A percentile compares a stretch with the other conserved stretches of the same genome.
Evolutionary conservation across 1,140 invertebrate species (phyloP).

Genomic region (Pseudomyrmex cubaensis): DNA sequence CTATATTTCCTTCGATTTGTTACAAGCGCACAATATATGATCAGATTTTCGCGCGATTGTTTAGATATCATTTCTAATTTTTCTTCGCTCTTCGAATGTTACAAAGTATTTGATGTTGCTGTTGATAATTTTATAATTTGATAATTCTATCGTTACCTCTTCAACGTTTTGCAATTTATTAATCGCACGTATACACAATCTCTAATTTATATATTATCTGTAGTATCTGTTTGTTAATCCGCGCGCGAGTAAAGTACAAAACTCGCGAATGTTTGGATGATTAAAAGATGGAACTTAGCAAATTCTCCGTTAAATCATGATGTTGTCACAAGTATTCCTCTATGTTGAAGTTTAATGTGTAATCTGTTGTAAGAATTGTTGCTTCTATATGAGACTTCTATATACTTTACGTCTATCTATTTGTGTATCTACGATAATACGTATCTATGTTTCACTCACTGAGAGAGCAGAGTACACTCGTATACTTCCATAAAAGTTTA

Average conservation of each 20-base stretch:
- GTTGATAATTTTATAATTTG: conserved; percentile 19
- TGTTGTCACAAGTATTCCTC: conserved; percentile 11
- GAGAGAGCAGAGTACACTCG: conserved; percentile 1
- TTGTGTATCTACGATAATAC: conserved; percentile 2
- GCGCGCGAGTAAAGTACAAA: neutral
- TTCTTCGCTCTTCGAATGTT: conserved; percentile 3
- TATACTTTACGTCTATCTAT: conserved; percentile 9
- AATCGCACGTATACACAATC: neutral
- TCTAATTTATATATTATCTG: conserved; percentile 17
- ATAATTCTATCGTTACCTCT: conserved; percentile 1
- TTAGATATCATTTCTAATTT: conserved; percentile 29
- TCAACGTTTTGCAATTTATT: neutral
- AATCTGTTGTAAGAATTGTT: conserved; percentile 3
- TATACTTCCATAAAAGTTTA: neutral
- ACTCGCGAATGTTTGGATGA: neutral
- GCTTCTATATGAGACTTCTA: conserved; percentile 5
- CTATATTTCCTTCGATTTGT: neutral
- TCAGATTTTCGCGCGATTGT: conserved; percentile 19
- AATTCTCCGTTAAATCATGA: conserved; percentile 40
- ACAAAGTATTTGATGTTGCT: conserved; percentile 8
- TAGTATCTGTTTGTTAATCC: conserved; percentile 1
- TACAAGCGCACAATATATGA: neutral
- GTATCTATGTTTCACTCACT: neutral
- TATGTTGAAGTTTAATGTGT: conserved; percentile 1
- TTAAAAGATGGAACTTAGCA: conserved; percentile 58